phyloP scores from a whole-genome alignment of 2,797 vertebrate genomes.

The Hydrolagus colliei region DNA sequence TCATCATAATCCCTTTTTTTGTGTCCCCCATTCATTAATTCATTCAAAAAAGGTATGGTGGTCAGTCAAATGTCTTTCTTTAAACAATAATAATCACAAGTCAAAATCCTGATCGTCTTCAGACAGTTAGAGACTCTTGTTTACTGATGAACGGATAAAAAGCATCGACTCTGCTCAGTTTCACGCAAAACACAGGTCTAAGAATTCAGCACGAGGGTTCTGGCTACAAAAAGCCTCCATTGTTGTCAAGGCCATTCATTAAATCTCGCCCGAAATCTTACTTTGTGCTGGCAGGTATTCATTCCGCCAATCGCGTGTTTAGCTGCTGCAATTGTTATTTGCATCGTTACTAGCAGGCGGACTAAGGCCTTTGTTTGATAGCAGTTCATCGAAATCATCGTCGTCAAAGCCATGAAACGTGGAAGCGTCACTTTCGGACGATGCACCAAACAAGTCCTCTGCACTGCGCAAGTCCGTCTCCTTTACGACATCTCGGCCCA shows the following conservation, averaged over 20 bases:
- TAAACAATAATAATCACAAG: neutral
- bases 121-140: slow-evolving; percentile 4
- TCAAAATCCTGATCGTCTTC: slow-evolving; percentile 22
- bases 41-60: neutral
- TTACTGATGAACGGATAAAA: slow-evolving; percentile 23
- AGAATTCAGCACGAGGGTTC: slow-evolving; percentile 6
- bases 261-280: neutral
- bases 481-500: slow-evolving; percentile 79
- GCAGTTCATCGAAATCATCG: slow-evolving; percentile 85
- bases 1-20: neutral
- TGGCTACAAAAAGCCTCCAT: neutral
- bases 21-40: neutral
- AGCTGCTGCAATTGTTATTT: slow-evolving; percentile 6
- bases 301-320: neutral
- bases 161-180: slow-evolving; percentile 22
- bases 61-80: slow-evolving; percentile 18
- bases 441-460: slow-evolving; percentile 95
- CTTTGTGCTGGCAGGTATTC: slow-evolving; percentile 14
- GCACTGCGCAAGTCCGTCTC: slow-evolving; percentile 74
- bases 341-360: slow-evolving; percentile 22
- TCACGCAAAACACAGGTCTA: slow-evolving; percentile 2
- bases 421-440: slow-evolving; percentile 95
- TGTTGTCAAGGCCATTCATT: slow-evolving; percentile 26
- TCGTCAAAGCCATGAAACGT: slow-evolving; percentile 98
- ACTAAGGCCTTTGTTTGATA: slow-evolving; percentile 64